These are phyloP conservation scores for Papilio glaucus DNA, from an alignment of 1,140 invertebrate species.

Conservation along the genomic window DNA sequence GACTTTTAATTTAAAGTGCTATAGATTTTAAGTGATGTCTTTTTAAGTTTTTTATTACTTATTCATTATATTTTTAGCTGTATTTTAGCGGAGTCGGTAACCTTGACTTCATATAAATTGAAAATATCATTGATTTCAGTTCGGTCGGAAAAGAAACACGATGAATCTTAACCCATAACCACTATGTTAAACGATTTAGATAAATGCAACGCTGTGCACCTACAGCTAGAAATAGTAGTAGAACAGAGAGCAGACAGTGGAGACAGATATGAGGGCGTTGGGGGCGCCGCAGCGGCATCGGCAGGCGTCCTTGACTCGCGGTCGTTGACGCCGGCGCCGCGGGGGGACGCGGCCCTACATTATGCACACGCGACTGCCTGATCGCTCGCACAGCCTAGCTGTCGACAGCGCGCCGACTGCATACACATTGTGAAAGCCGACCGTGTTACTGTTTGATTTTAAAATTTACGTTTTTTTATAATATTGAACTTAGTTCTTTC, in stretches of 20 bases:
- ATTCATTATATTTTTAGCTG: no score
- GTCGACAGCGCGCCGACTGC: background rate
- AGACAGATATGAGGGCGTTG: background rate
- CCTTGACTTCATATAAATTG: no score
- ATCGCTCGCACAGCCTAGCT: slow-evolving; percentile 8
- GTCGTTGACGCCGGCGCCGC: slow-evolving; percentile 71
- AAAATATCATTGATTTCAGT: no score
- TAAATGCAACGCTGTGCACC: background rate
- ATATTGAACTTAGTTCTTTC: no score
- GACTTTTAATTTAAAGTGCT: no score
- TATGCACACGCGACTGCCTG: slow-evolving; percentile 60
- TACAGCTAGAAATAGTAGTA: background rate
- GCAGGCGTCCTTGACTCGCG: slow-evolving; percentile 69
- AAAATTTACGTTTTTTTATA: no score
- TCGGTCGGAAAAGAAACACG: no score
- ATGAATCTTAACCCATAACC: no score
- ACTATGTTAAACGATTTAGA: background rate
- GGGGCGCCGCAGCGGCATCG: slow-evolving; percentile 40
- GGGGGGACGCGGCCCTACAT: slow-evolving; percentile 62
- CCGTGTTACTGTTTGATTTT: no score
- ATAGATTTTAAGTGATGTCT: no score
- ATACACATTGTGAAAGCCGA: background rate
- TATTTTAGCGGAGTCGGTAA: no score
- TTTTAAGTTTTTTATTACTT: no score
- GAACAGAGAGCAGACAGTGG: slow-evolving; percentile 29